A percentile compares a stretch with the other conserved stretches of the same genome.
phyloP scores from a whole-genome alignment of 2,888 invertebrate genomes.

The Caenorhabditis sp. region DNA sequence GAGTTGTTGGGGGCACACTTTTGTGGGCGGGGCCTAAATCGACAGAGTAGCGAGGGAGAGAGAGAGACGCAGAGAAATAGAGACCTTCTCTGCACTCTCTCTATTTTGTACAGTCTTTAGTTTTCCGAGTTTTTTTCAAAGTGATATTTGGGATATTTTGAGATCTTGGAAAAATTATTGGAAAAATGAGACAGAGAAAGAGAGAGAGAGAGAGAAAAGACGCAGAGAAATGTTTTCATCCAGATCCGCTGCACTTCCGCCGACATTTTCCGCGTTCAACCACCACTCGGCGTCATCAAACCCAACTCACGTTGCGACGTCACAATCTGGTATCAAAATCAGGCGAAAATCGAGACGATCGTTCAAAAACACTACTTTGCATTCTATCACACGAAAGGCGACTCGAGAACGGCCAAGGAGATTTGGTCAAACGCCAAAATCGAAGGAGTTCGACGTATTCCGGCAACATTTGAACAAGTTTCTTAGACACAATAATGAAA shows the following conservation, averaged over 20 bases:
- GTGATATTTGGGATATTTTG: too few relatives aligned
- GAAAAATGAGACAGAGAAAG: too few relatives aligned
- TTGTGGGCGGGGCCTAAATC: too few relatives aligned
- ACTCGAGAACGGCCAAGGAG: slow-evolving; percentile 19
- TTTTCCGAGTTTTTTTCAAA: too few relatives aligned
- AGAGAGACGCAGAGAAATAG: too few relatives aligned
- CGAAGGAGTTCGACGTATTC: slow-evolving; percentile 31
- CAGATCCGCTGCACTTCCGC: slow-evolving; percentile 34
- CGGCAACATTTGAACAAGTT: slow-evolving; percentile 13
- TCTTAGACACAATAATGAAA: too few relatives aligned
- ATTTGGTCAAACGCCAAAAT: slow-evolving; percentile 23
- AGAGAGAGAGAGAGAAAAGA: too few relatives aligned
- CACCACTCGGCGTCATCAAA: slow-evolving; percentile 28
- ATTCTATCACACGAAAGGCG: slow-evolving; percentile 28
- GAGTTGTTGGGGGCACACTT: too few relatives aligned
- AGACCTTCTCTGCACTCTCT: too few relatives aligned
- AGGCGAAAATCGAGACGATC: slow-evolving; percentile 5
- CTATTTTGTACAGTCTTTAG: too few relatives aligned
- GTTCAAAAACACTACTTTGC: slow-evolving; percentile 32
- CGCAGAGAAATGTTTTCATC: slow-evolving; percentile 6
- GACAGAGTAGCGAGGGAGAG: too few relatives aligned
- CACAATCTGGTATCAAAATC: slow-evolving; percentile 33
- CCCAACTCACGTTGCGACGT: slow-evolving; percentile 11
- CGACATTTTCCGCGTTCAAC: slow-evolving; percentile 40
- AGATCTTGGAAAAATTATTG: too few relatives aligned